Evolutionary conservation across 2,888 invertebrate species (phyloP).

Genomic region (Malthinus flaveolus): DNA sequence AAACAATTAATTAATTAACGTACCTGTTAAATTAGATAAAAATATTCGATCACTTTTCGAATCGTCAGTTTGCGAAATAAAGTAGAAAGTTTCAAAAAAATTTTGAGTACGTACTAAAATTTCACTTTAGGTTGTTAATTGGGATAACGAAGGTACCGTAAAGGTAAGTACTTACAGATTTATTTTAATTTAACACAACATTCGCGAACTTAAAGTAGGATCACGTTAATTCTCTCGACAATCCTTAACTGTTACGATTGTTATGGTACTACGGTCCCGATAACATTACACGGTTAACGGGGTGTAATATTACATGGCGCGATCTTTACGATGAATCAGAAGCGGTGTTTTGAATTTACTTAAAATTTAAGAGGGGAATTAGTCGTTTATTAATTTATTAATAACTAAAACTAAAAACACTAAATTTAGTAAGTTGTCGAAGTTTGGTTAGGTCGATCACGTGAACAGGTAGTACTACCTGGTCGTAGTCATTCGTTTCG

Average conservation of each 20-base stretch:
- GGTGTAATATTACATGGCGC: slow-evolving; percentile 33
- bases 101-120: background rate
- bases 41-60: too few species aligned
- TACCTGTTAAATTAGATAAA: too few species aligned
- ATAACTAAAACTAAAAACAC: background rate
- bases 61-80: too few species aligned
- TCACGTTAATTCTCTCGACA: slow-evolving; percentile 23
- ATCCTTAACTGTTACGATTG: slow-evolving; percentile 13
- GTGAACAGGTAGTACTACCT: slow-evolving; percentile 15
- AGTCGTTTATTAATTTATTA: slow-evolving; percentile 16
- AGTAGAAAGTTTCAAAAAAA: too few species aligned
- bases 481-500: slow-evolving; percentile 16
- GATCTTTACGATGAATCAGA: slow-evolving; percentile 25
- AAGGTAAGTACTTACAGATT: background rate
- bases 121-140: background rate
- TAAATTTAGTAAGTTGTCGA: background rate
- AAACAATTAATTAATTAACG: too few species aligned
- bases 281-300: slow-evolving; percentile 34
- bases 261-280: slow-evolving; percentile 14
- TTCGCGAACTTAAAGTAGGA: slow-evolving; percentile 15
- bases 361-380: slow-evolving; percentile 32
- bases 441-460: slow-evolving; percentile 8
- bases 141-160: background rate
- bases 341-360: slow-evolving; percentile 31
- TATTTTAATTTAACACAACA: slow-evolving; percentile 2